Evolutionary conservation across 1,140 invertebrate genomes (phyloP).

Genomic region (Vanessa tameamea): DNA sequence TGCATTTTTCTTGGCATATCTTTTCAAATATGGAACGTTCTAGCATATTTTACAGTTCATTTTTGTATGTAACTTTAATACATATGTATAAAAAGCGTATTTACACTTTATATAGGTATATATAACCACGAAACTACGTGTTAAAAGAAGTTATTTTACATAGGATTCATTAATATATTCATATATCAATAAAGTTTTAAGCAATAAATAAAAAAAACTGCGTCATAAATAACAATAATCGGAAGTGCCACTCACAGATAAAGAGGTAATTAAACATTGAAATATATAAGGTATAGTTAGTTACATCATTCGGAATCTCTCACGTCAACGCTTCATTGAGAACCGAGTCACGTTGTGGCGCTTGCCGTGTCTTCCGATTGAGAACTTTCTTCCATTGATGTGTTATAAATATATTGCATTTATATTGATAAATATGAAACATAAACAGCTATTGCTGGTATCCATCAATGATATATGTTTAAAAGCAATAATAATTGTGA

Average conservation of each 20-base stretch:
- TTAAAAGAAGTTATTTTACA: too few relatives aligned
- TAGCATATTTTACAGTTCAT: too few relatives aligned
- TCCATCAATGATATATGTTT: neutral
- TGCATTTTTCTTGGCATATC: too few relatives aligned
- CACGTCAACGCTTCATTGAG: constrained; percentile 39
- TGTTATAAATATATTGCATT: constrained; percentile 17
- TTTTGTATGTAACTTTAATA: too few relatives aligned
- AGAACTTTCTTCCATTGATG: constrained; percentile 38
- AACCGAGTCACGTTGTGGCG: constrained; percentile 40
- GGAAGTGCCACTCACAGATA: constrained; percentile 24
- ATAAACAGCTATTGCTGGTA: neutral
- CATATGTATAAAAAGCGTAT: too few relatives aligned
- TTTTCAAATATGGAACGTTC: too few relatives aligned
- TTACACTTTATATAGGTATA: too few relatives aligned
- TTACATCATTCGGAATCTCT: constrained; percentile 45
- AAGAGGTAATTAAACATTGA: constrained; percentile 31
- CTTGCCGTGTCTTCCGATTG: constrained; percentile 40
- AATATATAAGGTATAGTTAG: constrained; percentile 33
- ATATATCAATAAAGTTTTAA: constrained; percentile 7
- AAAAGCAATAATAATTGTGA: too few relatives aligned
- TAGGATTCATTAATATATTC: neutral
- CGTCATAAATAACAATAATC: constrained; percentile 29
- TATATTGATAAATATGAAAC: neutral
- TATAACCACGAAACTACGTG: too few relatives aligned
- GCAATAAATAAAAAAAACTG: constrained; percentile 9